A percentile compares a stretch with the other conserved stretches of the same genome.
phyloP scores from a whole-genome alignment of 1,140 invertebrate genomes.

The Mamestra configurata region DNA sequence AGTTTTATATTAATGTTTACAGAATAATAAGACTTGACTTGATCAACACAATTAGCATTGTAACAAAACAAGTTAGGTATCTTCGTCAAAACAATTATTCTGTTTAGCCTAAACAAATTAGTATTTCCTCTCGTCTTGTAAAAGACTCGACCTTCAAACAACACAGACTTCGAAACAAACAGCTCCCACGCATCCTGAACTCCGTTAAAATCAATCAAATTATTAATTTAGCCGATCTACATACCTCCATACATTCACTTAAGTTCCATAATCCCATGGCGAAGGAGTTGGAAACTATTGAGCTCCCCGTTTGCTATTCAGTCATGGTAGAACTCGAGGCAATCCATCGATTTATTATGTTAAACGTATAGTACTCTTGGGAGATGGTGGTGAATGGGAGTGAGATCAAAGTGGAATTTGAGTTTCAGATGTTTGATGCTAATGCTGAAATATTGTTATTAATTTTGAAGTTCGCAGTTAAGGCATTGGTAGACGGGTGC shows the following conservation, averaged over 20 bases:
- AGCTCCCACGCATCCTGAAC: not conserved
- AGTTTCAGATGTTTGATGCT: not conserved
- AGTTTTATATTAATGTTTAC: too few relatives aligned
- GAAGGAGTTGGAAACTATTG: slow-evolving; percentile 44
- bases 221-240: slow-evolving; percentile 33
- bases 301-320: slow-evolving; percentile 42
- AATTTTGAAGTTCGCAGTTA: not conserved
- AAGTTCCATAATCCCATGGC: slow-evolving; percentile 31
- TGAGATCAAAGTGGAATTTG: slow-evolving; percentile 22
- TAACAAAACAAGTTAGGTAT: too few relatives aligned
- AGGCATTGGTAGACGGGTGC: too few relatives aligned
- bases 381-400: slow-evolving; percentile 7
- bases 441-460: not conserved
- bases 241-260: slow-evolving; percentile 48
- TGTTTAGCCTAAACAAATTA: too few relatives aligned
- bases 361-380: slow-evolving; percentile 51
- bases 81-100: too few relatives aligned
- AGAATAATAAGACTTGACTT: too few relatives aligned
- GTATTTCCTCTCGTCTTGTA: too few relatives aligned
- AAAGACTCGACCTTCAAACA: not conserved
- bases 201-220: slow-evolving; percentile 40
- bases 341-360: slow-evolving; percentile 54
- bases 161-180: not conserved
- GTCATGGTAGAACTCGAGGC: slow-evolving; percentile 41
- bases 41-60: too few relatives aligned